These are phyloP conservation scores for Eulithis testata DNA, from an alignment of 2,888 invertebrate species.

Conservation along the genomic window DNA sequence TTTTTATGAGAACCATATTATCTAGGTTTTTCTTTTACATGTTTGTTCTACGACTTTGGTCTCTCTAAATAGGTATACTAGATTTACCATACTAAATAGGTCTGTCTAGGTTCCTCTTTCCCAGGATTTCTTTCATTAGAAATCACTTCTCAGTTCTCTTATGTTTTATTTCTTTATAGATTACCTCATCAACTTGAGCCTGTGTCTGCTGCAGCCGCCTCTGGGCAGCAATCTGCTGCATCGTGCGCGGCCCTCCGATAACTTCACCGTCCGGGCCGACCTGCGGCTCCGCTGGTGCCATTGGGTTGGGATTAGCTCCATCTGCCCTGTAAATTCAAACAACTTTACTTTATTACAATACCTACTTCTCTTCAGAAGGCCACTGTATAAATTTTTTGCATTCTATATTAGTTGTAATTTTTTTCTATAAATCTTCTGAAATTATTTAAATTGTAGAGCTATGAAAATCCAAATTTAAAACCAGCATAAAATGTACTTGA, in stretches of 20 bases:
- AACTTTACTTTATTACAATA: neutral
- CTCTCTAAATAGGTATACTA: no score
- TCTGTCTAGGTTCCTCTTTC: neutral
- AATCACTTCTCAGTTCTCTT: neutral
- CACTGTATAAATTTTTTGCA: no score
- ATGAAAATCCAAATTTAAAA: no score
- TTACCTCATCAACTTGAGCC: conserved; percentile 92
- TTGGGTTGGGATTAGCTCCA: conserved; percentile 66
- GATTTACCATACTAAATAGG: no score
- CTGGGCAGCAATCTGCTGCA: conserved; percentile 93
- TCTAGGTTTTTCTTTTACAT: no score
- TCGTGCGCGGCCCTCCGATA: conserved; percentile 94
- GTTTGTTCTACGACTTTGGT: no score
- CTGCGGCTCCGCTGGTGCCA: conserved; percentile 87
- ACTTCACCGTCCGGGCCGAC: conserved; percentile 83
- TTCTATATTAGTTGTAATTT: no score
- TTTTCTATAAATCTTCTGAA: no score
- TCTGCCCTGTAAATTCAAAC: conserved; percentile 63
- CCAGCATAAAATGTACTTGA: no score
- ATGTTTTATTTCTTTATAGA: neutral
- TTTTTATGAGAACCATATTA: no score
- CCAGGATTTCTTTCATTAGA: neutral
- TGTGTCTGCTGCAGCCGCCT: conserved; percentile 92
- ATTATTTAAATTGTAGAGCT: no score
- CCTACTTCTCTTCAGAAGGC: neutral